These are phyloP conservation scores for Romanogobio albipinnatus DNA, from an alignment of 2,113 vertebrate species.

Conservation along the genomic window DNA sequence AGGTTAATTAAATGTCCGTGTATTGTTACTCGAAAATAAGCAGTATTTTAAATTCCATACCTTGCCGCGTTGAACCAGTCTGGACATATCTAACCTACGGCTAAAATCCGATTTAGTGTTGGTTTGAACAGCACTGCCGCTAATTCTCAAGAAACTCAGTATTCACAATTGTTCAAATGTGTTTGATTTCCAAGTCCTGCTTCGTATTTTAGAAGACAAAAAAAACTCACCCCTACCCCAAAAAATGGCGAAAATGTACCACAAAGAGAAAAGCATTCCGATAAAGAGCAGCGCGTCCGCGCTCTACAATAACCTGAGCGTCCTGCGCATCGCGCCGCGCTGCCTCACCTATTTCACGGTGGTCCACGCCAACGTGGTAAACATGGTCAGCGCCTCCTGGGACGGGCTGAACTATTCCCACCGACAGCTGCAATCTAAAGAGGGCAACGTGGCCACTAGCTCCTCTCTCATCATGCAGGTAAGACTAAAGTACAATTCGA, in stretches of 20 bases:
- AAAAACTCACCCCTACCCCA: not conserved
- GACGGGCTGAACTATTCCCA: conserved; percentile 83
- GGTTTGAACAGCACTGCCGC: not conserved
- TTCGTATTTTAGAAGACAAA: conserved; percentile 15
- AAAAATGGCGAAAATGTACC: conserved; percentile 77
- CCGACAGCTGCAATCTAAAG: conserved; percentile 87
- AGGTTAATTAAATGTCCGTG: not conserved
- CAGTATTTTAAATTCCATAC: not conserved
- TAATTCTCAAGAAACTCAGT: not conserved
- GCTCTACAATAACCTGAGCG: conserved; percentile 90
- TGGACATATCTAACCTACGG: not conserved
- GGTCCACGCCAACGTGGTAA: conserved; percentile 85
- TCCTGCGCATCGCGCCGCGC: conserved; percentile 77
- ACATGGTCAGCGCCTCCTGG: conserved; percentile 82
- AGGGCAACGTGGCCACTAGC: conserved; percentile 76
- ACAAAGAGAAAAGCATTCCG: conserved; percentile 81
- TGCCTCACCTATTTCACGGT: conserved; percentile 81
- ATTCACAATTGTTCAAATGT: not conserved
- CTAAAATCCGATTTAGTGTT: conserved; percentile 10
- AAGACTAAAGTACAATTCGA: not conserved
- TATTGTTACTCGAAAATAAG: not conserved
- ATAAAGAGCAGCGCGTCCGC: conserved; percentile 85
- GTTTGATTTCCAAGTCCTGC: not conserved
- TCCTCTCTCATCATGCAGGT: conserved; percentile 88
- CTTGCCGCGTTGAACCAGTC: not conserved